Evolutionary conservation across 2,888 invertebrate genomes (phyloP), one percentile per base, ranked within the genome.

Genomic region (Neoitamus cyanurus): DNA sequence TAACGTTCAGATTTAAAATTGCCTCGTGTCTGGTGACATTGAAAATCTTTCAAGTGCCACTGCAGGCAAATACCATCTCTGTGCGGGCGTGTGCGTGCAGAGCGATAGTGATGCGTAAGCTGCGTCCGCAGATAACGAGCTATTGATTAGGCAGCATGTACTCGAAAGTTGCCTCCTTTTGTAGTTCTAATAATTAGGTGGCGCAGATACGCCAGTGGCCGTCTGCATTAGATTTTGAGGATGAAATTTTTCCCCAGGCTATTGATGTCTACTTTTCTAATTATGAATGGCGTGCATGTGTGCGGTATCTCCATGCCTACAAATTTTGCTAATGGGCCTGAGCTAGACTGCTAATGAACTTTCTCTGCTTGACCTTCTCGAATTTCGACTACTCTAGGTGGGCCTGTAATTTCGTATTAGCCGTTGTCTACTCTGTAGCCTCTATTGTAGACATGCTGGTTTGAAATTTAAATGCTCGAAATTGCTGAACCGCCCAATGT

Each of bases 21-120:
- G 58, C 58, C 58, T 58, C 58, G 58, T 58, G 34, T 70, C 70
- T 70, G 30, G 13, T 70, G 70, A 70, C 70, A 70, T 70, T 70
- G 70, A 70, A 70, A 70, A 31, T 9, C 25, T 70, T 70, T 70
- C 31, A 30, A 70, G 34, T 70, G 70, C 34, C 31, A 15, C 70
- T 70, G 70, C 70, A 70, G n/a, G 70, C 70, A 70, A 70, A 15
- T 30, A 70, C 7, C n/a, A 70, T 13, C 13, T 15, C n/a, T 34
- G 70, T 70, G 70, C 13, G n/a, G 34, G 34, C 11, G 70, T 34
- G 7, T 25, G 20, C 9, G 25, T 58, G 58, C 25, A 9, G 7
- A 15, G 58, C 5, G 58, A 25, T 25, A 42, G 20, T 20, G 20
- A 58, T 58, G 58, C 58, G 58, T 58, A 58, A 58, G 15, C 58